These are phyloP conservation scores for Pollicipes pollicipes DNA, from an alignment of 1,140 invertebrate genomes.

Conservation along the genomic window DNA sequence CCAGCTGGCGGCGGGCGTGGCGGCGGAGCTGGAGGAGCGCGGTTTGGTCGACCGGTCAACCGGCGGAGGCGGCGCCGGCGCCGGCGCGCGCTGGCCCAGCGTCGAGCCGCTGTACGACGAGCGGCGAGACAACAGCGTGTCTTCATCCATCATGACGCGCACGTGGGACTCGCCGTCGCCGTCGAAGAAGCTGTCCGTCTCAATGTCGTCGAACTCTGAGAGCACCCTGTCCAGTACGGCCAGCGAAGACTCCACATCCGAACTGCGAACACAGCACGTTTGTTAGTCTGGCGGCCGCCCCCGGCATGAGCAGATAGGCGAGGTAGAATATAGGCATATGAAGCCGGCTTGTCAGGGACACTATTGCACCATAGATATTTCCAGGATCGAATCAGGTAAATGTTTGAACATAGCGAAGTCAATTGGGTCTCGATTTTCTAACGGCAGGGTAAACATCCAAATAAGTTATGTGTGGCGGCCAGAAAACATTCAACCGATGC, in stretches of 20 bases:
- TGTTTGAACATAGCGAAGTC: no score
- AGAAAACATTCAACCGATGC: no score
- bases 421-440: no score
- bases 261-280: conserved; percentile 41
- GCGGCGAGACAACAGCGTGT: conserved; percentile 23
- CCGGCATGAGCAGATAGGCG: no score
- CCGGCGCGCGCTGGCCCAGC: not conserved
- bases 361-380: no score
- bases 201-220: conserved; percentile 66
- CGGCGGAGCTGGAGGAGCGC: conserved; percentile 24
- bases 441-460: no score
- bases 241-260: conserved; percentile 62
- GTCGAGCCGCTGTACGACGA: conserved; percentile 26
- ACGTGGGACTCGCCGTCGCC: conserved; percentile 24
- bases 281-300: not conserved
- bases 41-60: not conserved
- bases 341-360: no score
- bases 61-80: not conserved
- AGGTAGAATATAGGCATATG: no score
- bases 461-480: no score
- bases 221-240: conserved; percentile 66
- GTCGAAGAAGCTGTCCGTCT: conserved; percentile 31
- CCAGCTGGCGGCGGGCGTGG: conserved; percentile 7
- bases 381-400: no score
- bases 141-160: conserved; percentile 35